Conservation (phyloP, 2,113 vertebrate genomes). For the Microcebus murinus region DNA sequence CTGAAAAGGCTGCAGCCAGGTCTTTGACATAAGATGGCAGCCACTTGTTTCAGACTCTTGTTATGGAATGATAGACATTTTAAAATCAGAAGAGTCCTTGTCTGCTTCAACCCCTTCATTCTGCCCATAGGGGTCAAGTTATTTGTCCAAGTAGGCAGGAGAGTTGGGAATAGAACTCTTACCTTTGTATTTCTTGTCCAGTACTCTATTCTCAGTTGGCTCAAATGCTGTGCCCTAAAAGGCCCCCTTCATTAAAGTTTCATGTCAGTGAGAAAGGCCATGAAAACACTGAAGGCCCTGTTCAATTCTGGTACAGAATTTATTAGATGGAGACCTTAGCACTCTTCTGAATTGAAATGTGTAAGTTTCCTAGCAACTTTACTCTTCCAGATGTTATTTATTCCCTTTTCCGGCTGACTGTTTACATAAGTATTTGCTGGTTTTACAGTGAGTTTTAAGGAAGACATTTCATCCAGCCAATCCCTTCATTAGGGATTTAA, state of each 20-base stretch:
- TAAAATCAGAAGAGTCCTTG: background rate
- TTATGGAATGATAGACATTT: background rate
- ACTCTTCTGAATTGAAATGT: conserved; percentile 13
- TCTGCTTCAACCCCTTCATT: background rate
- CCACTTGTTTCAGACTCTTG: background rate
- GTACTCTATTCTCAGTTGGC: background rate
- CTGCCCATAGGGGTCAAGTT: background rate
- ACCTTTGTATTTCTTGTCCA: conserved; percentile 16
- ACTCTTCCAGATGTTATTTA: conserved; percentile 21
- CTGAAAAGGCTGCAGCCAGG: background rate
- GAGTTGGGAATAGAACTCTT: background rate
- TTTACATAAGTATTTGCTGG: background rate
- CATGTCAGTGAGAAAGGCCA: conserved; percentile 28
- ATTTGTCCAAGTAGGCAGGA: conserved; percentile 13
- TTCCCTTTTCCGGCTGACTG: background rate
- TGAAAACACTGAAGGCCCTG: conserved; percentile 1
- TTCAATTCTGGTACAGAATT: conserved; percentile 11
- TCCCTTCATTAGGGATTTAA: background rate
- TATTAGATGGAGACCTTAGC: background rate
- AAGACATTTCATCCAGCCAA: background rate
- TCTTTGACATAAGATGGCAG: background rate
- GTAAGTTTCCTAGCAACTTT: conserved; percentile 53
- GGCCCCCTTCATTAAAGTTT: conserved; percentile 45
- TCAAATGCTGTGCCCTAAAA: conserved; percentile 31
- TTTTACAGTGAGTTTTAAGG: background rate